A percentile compares a stretch with the other conserved stretches of the same genome.
Conservation (phyloP, 1,140 invertebrate genomes). For the Neodiprion pinetum region DNA sequence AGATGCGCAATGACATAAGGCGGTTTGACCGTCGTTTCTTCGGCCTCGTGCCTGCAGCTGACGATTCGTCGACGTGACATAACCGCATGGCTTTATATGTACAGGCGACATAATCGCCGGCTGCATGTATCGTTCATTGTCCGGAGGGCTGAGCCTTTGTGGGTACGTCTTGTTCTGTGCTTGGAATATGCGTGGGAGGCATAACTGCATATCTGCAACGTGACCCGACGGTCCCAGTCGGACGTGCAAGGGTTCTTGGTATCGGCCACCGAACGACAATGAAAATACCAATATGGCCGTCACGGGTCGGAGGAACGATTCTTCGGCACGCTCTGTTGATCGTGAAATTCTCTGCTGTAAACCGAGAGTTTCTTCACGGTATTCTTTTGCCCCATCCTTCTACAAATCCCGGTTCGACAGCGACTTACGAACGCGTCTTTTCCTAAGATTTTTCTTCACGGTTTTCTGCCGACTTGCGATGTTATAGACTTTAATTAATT, state of each 20-base stretch:
- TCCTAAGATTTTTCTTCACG: too few species aligned
- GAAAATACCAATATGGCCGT: too few species aligned
- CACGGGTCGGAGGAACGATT: not conserved
- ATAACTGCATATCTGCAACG: conserved; percentile 47
- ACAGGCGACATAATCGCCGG: not conserved
- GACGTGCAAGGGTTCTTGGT: conserved; percentile 21
- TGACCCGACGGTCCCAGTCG: conserved; percentile 32
- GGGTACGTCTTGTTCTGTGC: conserved; percentile 16
- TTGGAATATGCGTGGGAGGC: conserved; percentile 35
- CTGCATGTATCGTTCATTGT: conserved; percentile 23
- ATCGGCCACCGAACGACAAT: not conserved
- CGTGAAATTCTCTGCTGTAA: not conserved
- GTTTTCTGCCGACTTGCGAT: too few species aligned
- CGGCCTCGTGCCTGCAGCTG: not conserved
- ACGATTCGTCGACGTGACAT: not conserved
- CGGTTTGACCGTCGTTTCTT: not conserved
- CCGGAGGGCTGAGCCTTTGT: conserved; percentile 38
- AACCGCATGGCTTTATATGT: not conserved
- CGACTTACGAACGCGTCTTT: too few species aligned
- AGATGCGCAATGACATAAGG: not conserved
- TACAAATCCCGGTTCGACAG: too few species aligned
- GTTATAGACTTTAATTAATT: too few species aligned
- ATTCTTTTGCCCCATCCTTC: not conserved
- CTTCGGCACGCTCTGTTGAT: not conserved
- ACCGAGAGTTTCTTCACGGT: not conserved